These are phyloP conservation scores for Phocoena sinus DNA, from an alignment of 2,113 vertebrate genomes.

Conservation along the genomic window DNA sequence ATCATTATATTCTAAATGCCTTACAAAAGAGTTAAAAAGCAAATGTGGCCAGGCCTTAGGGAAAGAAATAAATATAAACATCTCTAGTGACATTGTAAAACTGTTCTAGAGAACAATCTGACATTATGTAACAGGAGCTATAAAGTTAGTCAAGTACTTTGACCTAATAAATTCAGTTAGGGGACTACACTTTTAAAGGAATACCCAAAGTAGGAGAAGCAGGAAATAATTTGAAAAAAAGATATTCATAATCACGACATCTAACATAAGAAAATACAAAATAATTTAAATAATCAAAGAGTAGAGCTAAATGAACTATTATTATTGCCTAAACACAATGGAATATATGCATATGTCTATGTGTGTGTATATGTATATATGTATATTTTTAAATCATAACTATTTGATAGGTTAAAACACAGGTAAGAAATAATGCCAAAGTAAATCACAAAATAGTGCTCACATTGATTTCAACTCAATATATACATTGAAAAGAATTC, in stretches of 20 bases:
- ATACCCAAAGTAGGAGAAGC: not conserved
- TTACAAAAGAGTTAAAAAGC: slow-evolving; percentile 7
- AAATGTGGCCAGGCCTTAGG: not conserved
- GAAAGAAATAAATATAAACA: slow-evolving; percentile 3
- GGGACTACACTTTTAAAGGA: not conserved
- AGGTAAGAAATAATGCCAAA: not conserved
- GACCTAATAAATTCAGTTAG: not conserved
- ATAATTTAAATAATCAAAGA: not conserved
- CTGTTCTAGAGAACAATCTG: not conserved
- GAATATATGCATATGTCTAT: not conserved
- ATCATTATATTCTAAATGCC: not conserved
- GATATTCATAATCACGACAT: not conserved
- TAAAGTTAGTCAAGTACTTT: not conserved
- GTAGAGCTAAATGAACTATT: not conserved
- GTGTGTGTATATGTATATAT: not conserved
- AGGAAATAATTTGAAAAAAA: not conserved
- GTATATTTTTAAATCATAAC: not conserved
- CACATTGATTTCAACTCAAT: not conserved
- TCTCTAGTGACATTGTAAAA: not conserved
- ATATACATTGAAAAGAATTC: not conserved
- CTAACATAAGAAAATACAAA: not conserved
- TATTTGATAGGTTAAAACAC: not conserved
- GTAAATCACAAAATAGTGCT: not conserved
- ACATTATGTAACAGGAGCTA: not conserved
- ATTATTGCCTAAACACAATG: not conserved